Base-by-base conservation (phyloP, 2,888 invertebrate genomes). In the Chrysina gloriosa region DNA sequence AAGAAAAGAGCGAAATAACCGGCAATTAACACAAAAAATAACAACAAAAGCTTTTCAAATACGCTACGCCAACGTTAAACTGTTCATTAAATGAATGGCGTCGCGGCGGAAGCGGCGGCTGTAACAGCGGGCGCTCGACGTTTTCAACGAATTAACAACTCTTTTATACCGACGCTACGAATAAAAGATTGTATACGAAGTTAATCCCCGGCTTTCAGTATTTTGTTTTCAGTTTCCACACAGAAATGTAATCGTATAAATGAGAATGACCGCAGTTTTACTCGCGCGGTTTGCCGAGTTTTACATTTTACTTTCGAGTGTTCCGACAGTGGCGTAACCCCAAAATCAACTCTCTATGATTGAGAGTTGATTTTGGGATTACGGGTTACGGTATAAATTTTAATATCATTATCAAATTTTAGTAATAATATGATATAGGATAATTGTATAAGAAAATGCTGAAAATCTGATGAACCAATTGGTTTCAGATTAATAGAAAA, bases 171-270 rank as follows among this genome's bases (percentile, higher is more conserved):
- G 45, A 52, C 67, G 63, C 48, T 56, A 45, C 23, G 68, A 71
- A 73, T 73, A 73, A 73, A 73, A 70, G 72, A 73, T 70, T 73
- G 72, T 73, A 72, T 73, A 71, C 73, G 69, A 73, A 73, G 73
- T 73, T 73, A 72, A 73, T 70, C 70, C 67, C 39, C 65, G 64
- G 66, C 52, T 72, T 70, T 70, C 69, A 70, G 71, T 69, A 65
- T 69, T 72, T 74, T 74, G 74, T 73, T 73, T 73, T 72, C 72
- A 69, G 71, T 73, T 73, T 73, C 69, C 58, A 58, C 25, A 39
- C 27, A 58, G 27, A 50, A 45, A 50, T 34, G 11, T 11, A 2
- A 34, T n/a, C 19, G 23, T 23, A 47, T 23, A 47, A 3, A 23
- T 23, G 23, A 25, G 58, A 58, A 39, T 58, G 58, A 58, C 39